Percentiles rank a stretch among this genome's conserved stretches.
Evolutionary conservation across 2,888 invertebrate genomes (phyloP).

Genomic region (Apodemia zela): DNA sequence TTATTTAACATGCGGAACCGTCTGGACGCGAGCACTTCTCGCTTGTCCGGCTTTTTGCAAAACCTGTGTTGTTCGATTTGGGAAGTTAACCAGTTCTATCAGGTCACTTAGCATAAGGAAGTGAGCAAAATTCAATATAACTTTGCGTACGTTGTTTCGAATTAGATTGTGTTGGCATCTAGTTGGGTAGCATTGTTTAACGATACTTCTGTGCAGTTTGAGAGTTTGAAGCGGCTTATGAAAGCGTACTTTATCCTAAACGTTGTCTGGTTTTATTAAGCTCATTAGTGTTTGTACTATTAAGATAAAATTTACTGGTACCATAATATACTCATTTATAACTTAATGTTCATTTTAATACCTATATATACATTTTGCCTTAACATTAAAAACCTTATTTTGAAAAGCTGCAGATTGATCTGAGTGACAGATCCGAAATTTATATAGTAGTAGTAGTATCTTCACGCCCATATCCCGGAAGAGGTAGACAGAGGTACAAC

Average conservation of each 20-base stretch:
- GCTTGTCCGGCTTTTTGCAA: neutral
- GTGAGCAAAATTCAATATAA: constrained; percentile 15
- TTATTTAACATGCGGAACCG: neutral
- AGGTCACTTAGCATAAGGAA: constrained; percentile 15
- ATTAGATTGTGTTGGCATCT: neutral
- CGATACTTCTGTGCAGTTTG: neutral
- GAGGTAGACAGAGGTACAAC: no score
- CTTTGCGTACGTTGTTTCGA: constrained; percentile 4
- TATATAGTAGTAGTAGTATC: no score
- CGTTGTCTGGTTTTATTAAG: neutral
- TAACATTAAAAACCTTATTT: no score
- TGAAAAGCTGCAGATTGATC: no score
- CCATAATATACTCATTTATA: no score
- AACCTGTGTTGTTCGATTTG: constrained; percentile 1
- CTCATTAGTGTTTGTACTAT: neutral
- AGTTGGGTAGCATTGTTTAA: neutral
- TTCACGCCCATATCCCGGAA: no score
- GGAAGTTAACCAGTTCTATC: constrained; percentile 1
- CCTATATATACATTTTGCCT: no score
- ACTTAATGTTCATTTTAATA: no score
- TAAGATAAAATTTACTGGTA: no score
- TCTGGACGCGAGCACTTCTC: neutral
- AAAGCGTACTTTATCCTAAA: neutral
- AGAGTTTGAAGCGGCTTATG: neutral
- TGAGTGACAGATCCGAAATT: no score